phyloP scores from a whole-genome alignment of 2,113 vertebrate genomes.

The zebrafish (Danio rerio) region GRCz12tu NC_133195.1:283001-283500 shows the following conservation, averaged over 20 bases:
- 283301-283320: conserved; percentile 82
- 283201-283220: not conserved
- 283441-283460: not conserved
- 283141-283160: too few species aligned
- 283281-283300: conserved; percentile 61
- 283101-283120: too few species aligned
- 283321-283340: conserved; percentile 85
- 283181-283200: not conserved
- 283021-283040: too few species aligned
- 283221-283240: conserved; percentile 83
- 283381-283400: conserved; percentile 82
- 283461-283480: not conserved
- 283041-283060: too few species aligned
- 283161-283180: too few species aligned
- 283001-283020: too few species aligned
- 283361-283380: conserved; percentile 94
- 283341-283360: conserved; percentile 91
- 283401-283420: not conserved
- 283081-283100: too few species aligned
- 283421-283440: not conserved
- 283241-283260: conserved; percentile 87
- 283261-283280: conserved; percentile 76
- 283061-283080: too few species aligned
- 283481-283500: too few species aligned
- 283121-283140: too few species aligned